phyloP scores from a whole-genome alignment of 2,113 vertebrate species.

The Rhegmatorhina hoffmannsi region DNA sequence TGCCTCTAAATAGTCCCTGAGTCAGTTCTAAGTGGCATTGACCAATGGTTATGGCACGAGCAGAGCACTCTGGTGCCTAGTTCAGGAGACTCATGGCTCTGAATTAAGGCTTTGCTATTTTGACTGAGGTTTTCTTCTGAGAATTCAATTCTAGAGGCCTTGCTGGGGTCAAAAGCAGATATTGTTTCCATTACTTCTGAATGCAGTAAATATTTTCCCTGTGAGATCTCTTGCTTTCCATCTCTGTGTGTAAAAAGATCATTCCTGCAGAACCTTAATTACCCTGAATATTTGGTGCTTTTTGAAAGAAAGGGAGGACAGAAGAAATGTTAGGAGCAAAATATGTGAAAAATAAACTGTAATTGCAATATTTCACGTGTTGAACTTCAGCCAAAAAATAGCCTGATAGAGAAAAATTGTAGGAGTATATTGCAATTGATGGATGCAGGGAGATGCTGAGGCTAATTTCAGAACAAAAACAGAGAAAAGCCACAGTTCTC shows the following conservation, averaged over 20 bases:
- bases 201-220: background rate
- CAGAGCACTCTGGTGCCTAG: constrained; percentile 34
- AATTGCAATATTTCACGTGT: background rate
- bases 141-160: background rate
- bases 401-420: background rate
- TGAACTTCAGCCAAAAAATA: background rate
- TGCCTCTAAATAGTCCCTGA: constrained; percentile 26
- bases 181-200: background rate
- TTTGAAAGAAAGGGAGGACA: background rate
- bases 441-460: background rate
- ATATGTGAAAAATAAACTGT: background rate
- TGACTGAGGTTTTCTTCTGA: background rate
- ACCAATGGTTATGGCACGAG: constrained; percentile 19
- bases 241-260: background rate
- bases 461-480: background rate
- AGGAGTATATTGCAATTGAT: background rate
- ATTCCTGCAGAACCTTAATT: background rate
- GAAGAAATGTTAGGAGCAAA: background rate
- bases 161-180: background rate
- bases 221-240: background rate
- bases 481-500: background rate
- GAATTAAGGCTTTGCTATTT: constrained; percentile 41
- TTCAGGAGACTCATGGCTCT: constrained; percentile 27
- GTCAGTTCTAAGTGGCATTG: constrained; percentile 55
- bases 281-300: background rate